Evolutionary conservation across 2,113 vertebrate species (phyloP).

Genomic region (Sceloporus undulatus): DNA sequence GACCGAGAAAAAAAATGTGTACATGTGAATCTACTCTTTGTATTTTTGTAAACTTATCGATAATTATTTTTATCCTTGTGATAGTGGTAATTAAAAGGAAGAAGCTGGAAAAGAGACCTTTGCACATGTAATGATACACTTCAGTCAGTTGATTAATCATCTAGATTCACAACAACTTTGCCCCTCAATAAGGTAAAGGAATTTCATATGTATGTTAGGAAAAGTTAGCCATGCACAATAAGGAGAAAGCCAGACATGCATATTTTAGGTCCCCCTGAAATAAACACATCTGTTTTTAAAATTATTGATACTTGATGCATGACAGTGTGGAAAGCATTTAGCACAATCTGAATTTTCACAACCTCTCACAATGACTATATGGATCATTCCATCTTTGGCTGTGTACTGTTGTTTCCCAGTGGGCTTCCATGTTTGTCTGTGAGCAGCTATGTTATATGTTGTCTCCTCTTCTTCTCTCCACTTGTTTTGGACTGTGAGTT

Average conservation of each 20-base stretch:
- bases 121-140: neutral
- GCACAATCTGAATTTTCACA: constrained; percentile 32
- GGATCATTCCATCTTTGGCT: neutral
- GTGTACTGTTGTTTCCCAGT: constrained; percentile 29
- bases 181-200: neutral
- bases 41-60: neutral
- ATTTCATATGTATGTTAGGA: neutral
- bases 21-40: neutral
- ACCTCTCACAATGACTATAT: neutral
- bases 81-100: neutral
- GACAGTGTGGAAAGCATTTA: constrained; percentile 30
- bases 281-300: neutral
- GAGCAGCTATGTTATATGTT: neutral
- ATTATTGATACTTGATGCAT: neutral
- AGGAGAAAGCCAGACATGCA: too few species aligned
- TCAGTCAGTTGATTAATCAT: neutral
- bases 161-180: neutral
- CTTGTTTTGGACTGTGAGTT: constrained; percentile 22
- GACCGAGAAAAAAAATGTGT: neutral
- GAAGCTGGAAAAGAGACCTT: neutral
- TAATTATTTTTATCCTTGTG: neutral
- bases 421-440: constrained; percentile 7
- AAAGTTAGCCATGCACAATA: neutral
- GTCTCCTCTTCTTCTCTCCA: constrained; percentile 23
- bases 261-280: neutral